phyloP scores from a whole-genome alignment of 2,113 vertebrate species.

The Murina feae region DNA sequence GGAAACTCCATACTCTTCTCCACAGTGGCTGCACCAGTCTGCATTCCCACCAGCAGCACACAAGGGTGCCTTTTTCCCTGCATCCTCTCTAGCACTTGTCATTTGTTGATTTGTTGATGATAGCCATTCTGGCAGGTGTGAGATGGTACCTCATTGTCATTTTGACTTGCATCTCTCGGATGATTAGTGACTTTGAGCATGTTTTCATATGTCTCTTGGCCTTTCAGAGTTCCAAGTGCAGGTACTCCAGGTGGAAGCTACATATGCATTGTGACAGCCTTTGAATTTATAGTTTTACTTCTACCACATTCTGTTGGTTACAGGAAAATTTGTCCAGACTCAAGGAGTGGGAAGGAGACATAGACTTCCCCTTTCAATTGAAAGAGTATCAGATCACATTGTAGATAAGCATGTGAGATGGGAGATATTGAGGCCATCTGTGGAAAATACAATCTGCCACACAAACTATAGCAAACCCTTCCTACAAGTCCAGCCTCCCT shows the following conservation, averaged over 20 bases:
- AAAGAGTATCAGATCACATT: not conserved
- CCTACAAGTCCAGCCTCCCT: not conserved
- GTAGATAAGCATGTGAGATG: not conserved
- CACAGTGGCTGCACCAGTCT: too few relatives aligned
- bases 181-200: too few relatives aligned
- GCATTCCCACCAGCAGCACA: too few relatives aligned
- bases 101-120: too few relatives aligned
- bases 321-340: not conserved
- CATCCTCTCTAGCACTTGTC: too few relatives aligned
- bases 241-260: not conserved
- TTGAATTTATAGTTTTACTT: slow-evolving; percentile 1
- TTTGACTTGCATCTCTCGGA: too few relatives aligned
- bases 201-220: too few relatives aligned
- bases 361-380: not conserved
- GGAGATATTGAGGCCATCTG: not conserved
- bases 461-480: not conserved
- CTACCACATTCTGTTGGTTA: not conserved
- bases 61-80: too few relatives aligned
- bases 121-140: too few relatives aligned
- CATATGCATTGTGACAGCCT: not conserved
- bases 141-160: too few relatives aligned
- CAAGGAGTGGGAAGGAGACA: not conserved
- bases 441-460: not conserved
- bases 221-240: not conserved
- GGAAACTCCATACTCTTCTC: too few relatives aligned